Evolutionary conservation across 2,888 invertebrate genomes (phyloP), one percentile per base, ranked within the genome.

Genomic region (Lasius platythorax): DNA sequence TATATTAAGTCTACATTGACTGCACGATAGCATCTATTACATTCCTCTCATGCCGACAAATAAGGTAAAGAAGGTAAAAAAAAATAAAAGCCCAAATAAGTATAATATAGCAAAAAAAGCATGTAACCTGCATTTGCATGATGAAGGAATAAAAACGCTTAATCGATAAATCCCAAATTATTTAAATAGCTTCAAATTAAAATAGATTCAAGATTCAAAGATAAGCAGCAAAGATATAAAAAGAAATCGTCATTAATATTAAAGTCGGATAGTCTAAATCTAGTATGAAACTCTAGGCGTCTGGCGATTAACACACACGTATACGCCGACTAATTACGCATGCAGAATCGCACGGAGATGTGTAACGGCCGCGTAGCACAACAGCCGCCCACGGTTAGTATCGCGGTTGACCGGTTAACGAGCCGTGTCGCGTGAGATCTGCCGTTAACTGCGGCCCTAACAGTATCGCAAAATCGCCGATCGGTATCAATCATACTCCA

Each of bases 351-450:
- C 72, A 75, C 11, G 70, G 43, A 50, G 75, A 76, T 76, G 50
- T 56, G 53, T 73, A 85, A 83, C 84, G 84, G 79, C 70, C 40
- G 53, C 64, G 23, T 23, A 23, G 23, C 23, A 23, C 23, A 85
- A 83, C 84, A 83, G 79, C 70, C 40, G 53, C 64, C 50, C 30
- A 33, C 6, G 33, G 63, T n/a, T 82, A 61, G 68, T 83, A 56
- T 72, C 66, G 66, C 46, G 83, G 43, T 83, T 78, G 63, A 28
- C 68, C 85, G 85, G 83, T 87, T 81, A 87, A 87, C 82, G 87
- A 87, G 76, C 85, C 87, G 83, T 88, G 76, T 88, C 85, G 83
- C 70, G 30, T 74, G 78, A 76, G 81, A 84, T 87, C 78, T 76
- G 82, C 76, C 76, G 68, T 86, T 85, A 84, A 87, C 68, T 84